These are phyloP conservation scores for Notoglanidium macrostoma DNA, from an alignment of 2,797 vertebrate species.

Conservation along the genomic window DNA sequence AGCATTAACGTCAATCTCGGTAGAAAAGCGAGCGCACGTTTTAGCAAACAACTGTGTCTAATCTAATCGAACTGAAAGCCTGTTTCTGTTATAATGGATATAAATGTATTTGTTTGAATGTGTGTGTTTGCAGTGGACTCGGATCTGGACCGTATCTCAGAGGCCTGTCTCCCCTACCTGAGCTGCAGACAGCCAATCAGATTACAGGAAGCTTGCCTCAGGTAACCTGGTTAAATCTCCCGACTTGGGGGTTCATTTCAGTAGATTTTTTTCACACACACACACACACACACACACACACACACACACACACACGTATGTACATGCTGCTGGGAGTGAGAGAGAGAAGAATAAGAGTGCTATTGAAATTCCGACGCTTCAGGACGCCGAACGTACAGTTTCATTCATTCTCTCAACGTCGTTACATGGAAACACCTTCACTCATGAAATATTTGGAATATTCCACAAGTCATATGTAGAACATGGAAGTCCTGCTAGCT, in stretches of 20 bases:
- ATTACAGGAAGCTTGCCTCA: slow-evolving; percentile 88
- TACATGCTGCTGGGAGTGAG: neutral
- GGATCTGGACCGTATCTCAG: slow-evolving; percentile 85
- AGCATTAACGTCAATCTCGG: neutral
- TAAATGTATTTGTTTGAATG: slow-evolving; percentile 45
- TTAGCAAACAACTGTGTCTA: neutral
- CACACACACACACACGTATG: neutral
- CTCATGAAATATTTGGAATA: too few relatives aligned
- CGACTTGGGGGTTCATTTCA: neutral
- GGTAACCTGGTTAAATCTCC: slow-evolving; percentile 71
- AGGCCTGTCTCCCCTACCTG: slow-evolving; percentile 88
- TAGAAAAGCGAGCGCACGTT: neutral
- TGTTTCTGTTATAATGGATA: neutral
- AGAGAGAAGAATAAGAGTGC: neutral
- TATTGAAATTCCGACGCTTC: neutral
- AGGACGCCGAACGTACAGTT: too few relatives aligned
- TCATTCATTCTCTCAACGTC: too few relatives aligned
- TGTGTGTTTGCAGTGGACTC: slow-evolving; percentile 79
- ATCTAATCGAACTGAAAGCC: neutral
- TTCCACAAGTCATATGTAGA: neutral
- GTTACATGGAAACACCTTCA: too few relatives aligned
- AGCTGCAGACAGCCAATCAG: slow-evolving; percentile 86
- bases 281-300: neutral
- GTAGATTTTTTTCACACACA: neutral
- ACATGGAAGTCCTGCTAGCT: neutral